phyloP scores from a whole-genome alignment of 2,888 invertebrate species.

The Atrina japonica region DNA sequence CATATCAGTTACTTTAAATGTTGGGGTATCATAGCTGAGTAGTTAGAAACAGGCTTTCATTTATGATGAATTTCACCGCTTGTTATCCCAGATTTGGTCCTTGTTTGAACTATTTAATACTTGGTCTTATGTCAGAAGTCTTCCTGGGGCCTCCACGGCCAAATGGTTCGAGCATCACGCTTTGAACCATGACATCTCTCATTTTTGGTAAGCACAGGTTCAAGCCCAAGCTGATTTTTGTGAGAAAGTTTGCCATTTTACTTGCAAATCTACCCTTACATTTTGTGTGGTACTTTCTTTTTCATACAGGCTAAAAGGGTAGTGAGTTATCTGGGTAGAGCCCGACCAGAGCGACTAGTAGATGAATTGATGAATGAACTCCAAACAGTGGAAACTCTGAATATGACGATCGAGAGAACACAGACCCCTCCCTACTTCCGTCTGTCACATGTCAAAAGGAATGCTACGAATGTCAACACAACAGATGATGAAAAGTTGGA shows the following conservation, averaged over 20 bases:
- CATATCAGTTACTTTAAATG: too few relatives aligned
- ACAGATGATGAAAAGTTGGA: constrained; percentile 83
- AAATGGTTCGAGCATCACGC: too few relatives aligned
- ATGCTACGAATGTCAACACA: constrained; percentile 58
- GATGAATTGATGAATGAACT: constrained; percentile 99
- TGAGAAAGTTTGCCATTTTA: too few relatives aligned
- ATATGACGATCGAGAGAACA: constrained; percentile 96
- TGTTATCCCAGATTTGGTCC: too few relatives aligned
- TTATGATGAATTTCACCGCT: too few relatives aligned
- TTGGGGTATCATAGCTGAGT: too few relatives aligned
- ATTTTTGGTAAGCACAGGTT: too few relatives aligned
- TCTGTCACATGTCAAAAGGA: constrained; percentile 84
- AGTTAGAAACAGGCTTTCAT: too few relatives aligned
- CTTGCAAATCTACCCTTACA: not conserved
- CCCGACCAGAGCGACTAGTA: constrained; percentile 94
- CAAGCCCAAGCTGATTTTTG: too few relatives aligned
- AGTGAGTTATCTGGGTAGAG: constrained; percentile 94
- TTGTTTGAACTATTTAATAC: too few relatives aligned
- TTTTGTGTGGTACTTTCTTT: constrained; percentile 1
- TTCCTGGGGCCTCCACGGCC: too few relatives aligned
- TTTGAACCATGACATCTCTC: too few relatives aligned
- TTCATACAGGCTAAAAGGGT: constrained; percentile 93
- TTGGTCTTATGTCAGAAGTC: not conserved
- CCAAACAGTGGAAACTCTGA: constrained; percentile 97
- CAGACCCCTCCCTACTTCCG: constrained; percentile 99